phyloP scores from a whole-genome alignment of 2,113 vertebrate genomes.

The Toxotes chatareus region DNA sequence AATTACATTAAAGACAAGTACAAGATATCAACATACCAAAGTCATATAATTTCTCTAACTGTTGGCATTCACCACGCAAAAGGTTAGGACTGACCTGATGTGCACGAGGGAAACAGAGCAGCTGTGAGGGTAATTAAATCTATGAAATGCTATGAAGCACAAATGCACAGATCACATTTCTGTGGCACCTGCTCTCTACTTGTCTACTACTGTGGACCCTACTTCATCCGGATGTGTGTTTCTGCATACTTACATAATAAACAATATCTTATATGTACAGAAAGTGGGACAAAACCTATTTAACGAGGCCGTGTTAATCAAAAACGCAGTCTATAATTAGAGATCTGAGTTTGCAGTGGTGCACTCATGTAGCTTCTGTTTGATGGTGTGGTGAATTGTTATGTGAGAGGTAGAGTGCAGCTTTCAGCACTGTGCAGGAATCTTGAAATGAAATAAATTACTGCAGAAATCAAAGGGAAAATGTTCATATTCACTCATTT shows the following conservation, averaged over 20 bases:
- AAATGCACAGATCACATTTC: slow-evolving; percentile 34
- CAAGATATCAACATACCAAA: not conserved
- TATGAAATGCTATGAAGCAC: slow-evolving; percentile 39
- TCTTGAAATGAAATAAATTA: slow-evolving; percentile 31
- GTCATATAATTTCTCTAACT: not conserved
- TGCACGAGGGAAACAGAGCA: slow-evolving; percentile 54
- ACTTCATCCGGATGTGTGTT: slow-evolving; percentile 16
- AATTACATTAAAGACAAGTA: not conserved
- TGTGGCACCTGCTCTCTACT: slow-evolving; percentile 47
- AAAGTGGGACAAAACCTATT: slow-evolving; percentile 65
- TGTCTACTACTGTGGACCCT: not conserved
- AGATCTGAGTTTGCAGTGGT: slow-evolving; percentile 37
- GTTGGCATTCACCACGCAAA: not conserved
- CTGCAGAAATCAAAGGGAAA: slow-evolving; percentile 13
- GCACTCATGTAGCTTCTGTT: not conserved
- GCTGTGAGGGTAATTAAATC: slow-evolving; percentile 71
- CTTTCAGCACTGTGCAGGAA: slow-evolving; percentile 7
- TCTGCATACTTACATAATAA: slow-evolving; percentile 24
- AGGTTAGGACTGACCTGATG: slow-evolving; percentile 27
- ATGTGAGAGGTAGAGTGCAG: slow-evolving; percentile 12
- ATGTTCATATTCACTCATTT: slow-evolving; percentile 1
- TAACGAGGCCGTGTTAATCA: slow-evolving; percentile 63
- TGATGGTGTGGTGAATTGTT: slow-evolving; percentile 26
- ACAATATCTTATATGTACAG: slow-evolving; percentile 29
- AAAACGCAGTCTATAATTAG: slow-evolving; percentile 58